A percentile compares a stretch with the other conserved stretches of the same genome.
Evolutionary conservation across 2,797 vertebrate species (phyloP).

Genomic region (Brachyrhaphis roseni): DNA sequence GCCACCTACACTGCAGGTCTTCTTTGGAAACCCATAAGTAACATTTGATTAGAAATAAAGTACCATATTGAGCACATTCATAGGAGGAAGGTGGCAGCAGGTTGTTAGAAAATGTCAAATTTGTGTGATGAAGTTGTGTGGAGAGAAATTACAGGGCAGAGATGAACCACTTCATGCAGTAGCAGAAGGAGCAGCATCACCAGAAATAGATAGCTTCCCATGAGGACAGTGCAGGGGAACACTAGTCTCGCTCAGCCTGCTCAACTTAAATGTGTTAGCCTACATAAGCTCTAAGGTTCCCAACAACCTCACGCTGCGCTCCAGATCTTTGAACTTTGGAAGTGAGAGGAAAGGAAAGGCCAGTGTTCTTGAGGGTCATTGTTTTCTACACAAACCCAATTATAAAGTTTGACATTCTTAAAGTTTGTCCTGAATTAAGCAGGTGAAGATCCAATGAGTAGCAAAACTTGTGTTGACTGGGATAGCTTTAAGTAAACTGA

Average conservation of each 20-base stretch:
- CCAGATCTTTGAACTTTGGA: slow-evolving; percentile 4
- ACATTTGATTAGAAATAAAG: neutral
- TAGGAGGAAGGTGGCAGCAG: slow-evolving; percentile 23
- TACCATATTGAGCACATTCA: neutral
- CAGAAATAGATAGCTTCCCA: slow-evolving; percentile 81
- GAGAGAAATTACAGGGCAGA: slow-evolving; percentile 62
- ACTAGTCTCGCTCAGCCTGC: slow-evolving; percentile 52
- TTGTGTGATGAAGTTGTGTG: slow-evolving; percentile 35
- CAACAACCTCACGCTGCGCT: slow-evolving; percentile 10
- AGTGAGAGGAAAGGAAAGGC: neutral
- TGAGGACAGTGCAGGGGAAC: slow-evolving; percentile 74
- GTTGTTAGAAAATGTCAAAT: slow-evolving; percentile 44
- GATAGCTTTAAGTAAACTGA: neutral
- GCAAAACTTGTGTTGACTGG: neutral
- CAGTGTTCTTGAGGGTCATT: neutral
- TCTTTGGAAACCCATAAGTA: neutral
- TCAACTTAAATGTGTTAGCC: slow-evolving; percentile 71
- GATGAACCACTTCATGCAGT: slow-evolving; percentile 63
- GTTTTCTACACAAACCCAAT: slow-evolving; percentile 2
- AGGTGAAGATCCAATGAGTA: neutral
- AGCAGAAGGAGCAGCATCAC: slow-evolving; percentile 66
- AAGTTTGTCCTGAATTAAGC: neutral
- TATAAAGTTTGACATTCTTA: neutral
- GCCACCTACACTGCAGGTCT: neutral
- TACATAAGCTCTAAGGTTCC: slow-evolving; percentile 69